A percentile compares a stretch with the other conserved stretches of the same genome.
Evolutionary conservation across 2,888 invertebrate species (phyloP).

Genomic region (Drosophila melanocephala): DNA sequence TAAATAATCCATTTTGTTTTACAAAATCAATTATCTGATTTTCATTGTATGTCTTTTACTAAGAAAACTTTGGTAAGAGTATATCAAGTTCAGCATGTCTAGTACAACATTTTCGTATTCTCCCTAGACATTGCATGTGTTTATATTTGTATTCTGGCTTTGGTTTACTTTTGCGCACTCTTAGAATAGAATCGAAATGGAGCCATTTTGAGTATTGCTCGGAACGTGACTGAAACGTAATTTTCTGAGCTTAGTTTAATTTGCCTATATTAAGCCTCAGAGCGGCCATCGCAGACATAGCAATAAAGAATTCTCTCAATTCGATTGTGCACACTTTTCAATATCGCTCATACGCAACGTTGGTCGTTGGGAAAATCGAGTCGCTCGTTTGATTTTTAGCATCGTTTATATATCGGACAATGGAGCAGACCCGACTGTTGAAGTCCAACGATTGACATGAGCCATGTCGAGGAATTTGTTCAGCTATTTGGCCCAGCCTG

Average conservation of each 20-base stretch:
- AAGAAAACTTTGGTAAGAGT: constrained; percentile 5
- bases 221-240: constrained; percentile 78
- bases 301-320: constrained; percentile 54
- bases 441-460: constrained; percentile 56
- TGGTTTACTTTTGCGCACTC: constrained; percentile 29
- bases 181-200: constrained; percentile 55
- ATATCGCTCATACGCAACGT: constrained; percentile 63
- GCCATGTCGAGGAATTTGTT: constrained; percentile 63
- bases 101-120: neutral
- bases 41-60: neutral
- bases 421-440: neutral
- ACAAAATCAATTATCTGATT: neutral
- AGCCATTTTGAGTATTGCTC: constrained; percentile 66
- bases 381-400: constrained; percentile 60
- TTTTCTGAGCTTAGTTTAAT: constrained; percentile 78
- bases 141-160: constrained; percentile 50
- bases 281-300: constrained; percentile 24
- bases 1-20: neutral
- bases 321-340: constrained; percentile 52
- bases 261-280: constrained; percentile 64
- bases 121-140: constrained; percentile 56
- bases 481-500: constrained; percentile 55
- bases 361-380: constrained; percentile 22
- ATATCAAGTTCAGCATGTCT: neutral
- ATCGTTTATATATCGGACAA: constrained; percentile 5